A percentile compares a stretch with the other conserved stretches of the same genome.
Conservation (phyloP, 2,888 invertebrate genomes). For the Harpagoxenus sublaevis region DNA sequence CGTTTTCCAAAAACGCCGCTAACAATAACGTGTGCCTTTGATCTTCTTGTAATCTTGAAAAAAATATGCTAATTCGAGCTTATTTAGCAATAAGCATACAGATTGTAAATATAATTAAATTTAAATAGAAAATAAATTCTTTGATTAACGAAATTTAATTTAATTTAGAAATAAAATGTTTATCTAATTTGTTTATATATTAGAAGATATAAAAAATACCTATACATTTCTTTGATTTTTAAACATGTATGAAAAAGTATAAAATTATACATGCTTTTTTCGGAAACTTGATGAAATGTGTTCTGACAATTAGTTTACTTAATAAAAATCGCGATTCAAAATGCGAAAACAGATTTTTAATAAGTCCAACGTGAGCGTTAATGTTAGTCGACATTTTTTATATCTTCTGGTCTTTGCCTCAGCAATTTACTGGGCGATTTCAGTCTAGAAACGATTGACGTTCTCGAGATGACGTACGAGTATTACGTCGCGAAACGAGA, state of each 20-base stretch:
- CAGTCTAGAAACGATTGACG: background rate
- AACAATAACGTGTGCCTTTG: constrained; percentile 6
- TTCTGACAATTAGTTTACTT: background rate
- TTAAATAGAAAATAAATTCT: background rate
- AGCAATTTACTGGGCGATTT: constrained; percentile 17
- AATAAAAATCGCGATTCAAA: background rate
- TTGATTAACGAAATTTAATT: background rate
- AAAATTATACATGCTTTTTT: background rate
- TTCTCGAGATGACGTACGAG: background rate
- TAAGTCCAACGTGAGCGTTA: background rate
- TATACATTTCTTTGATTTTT: background rate
- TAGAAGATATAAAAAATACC: background rate
- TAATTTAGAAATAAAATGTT: background rate
- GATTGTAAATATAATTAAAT: background rate
- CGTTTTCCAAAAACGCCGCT: constrained; percentile 4
- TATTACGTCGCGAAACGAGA: constrained; percentile 24
- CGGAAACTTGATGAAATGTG: background rate
- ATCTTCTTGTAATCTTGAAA: background rate
- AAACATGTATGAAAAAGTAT: background rate
- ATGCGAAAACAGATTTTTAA: background rate
- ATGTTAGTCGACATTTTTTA: background rate
- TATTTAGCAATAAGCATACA: background rate
- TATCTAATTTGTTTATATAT: background rate
- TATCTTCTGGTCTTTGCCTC: background rate
- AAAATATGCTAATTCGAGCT: background rate